phyloP scores from a whole-genome alignment of 2,888 invertebrate species.

The Hartigia nigra region DNA sequence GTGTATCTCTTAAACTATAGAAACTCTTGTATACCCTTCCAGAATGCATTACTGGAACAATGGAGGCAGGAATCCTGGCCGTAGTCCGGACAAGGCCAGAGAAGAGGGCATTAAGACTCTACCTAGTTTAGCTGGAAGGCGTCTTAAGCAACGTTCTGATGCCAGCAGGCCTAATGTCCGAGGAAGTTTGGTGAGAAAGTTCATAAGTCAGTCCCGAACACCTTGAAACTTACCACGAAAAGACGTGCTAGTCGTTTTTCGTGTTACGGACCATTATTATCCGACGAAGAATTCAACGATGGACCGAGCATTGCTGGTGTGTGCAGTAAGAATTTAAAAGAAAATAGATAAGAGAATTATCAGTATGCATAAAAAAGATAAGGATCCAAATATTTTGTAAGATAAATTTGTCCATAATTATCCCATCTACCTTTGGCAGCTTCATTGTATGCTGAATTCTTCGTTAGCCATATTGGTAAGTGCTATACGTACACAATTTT shows the following conservation, averaged over 20 bases:
- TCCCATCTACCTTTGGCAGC: not conserved
- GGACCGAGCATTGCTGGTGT: not conserved
- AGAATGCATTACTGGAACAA: not conserved
- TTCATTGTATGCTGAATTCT: not conserved
- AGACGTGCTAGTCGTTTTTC: constrained; percentile 8
- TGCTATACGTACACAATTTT: not conserved
- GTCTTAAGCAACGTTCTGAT: constrained; percentile 32
- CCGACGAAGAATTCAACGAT: not conserved
- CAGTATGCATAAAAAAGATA: not conserved
- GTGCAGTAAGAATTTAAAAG: not conserved
- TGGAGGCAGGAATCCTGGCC: not conserved
- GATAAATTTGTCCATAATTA: not conserved
- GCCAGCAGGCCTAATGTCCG: constrained; percentile 15
- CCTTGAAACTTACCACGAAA: constrained; percentile 1
- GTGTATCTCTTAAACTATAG: not conserved
- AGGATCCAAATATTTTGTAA: not conserved
- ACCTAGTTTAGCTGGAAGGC: constrained; percentile 32
- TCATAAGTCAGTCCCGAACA: constrained; percentile 23
- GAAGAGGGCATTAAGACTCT: constrained; percentile 21
- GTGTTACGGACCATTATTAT: constrained; percentile 2
- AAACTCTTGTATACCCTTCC: not conserved
- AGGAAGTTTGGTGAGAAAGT: constrained; percentile 33
- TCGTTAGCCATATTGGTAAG: not conserved
- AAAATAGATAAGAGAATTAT: not conserved
- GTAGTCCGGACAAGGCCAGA: not conserved